These are phyloP conservation scores for Oreochromis mossambicus DNA, from an alignment of 2,797 vertebrate species.

Conservation along the genomic window DNA sequence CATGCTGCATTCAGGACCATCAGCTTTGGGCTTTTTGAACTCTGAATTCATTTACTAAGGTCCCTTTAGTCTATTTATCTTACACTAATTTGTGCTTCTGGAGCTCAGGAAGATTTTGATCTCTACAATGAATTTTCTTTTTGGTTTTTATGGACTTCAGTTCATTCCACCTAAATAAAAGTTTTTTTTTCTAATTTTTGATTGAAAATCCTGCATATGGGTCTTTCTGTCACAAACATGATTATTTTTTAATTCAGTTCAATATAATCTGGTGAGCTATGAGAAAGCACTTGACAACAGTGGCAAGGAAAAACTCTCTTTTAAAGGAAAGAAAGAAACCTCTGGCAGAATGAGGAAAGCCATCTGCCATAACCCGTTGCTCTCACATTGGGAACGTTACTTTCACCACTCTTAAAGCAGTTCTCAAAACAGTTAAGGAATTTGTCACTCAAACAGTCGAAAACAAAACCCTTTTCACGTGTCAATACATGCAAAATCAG, in stretches of 20 bases:
- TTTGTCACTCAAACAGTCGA: not conserved
- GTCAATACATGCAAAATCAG: not conserved
- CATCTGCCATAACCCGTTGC: not conserved
- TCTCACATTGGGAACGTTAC: not conserved
- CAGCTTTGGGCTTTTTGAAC: not conserved
- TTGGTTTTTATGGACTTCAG: not conserved
- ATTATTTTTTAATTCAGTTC: not conserved
- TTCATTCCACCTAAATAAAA: not conserved
- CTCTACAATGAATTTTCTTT: not conserved
- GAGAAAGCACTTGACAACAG: not conserved
- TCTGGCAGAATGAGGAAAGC: not conserved
- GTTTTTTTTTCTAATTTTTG: not conserved
- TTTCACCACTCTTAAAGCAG: not conserved
- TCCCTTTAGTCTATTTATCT: not conserved
- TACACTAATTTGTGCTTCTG: not conserved
- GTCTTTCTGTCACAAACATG: not conserved
- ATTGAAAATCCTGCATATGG: not conserved
- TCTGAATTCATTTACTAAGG: not conserved
- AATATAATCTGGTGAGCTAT: not conserved
- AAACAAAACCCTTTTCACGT: not conserved
- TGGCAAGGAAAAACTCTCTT: not conserved
- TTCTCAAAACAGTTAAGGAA: not conserved
- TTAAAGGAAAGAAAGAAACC: not conserved
- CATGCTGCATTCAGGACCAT: not conserved
- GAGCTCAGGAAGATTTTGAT: not conserved